Evolutionary conservation across 2,113 vertebrate species (phyloP), one percentile per base, ranked within the genome.

Genomic region (Mus spicilegus): DNA sequence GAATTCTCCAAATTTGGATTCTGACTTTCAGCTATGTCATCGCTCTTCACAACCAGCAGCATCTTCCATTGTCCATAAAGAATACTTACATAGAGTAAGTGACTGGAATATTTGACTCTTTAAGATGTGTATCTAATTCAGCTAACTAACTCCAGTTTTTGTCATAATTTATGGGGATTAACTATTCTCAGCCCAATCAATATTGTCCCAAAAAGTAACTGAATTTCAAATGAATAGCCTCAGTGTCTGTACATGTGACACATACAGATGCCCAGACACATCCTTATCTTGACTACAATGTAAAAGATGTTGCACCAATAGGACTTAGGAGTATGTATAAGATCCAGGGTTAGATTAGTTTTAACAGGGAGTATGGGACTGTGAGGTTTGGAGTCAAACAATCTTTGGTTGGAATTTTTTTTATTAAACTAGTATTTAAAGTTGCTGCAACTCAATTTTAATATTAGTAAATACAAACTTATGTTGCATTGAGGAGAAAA

Each of bases 61-160:
- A 28, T 72, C 75, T 88, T 85, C 3, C 28, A 3, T 88, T 93
- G 96, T 93, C 33, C 56, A 26, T 54, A 73, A 91, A 93, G 72
- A 92, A 73, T 11, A 80, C 16, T 85, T 75, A 14, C 3, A 3
- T 49, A 67, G 33, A 11, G 14, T 70, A 80, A 17, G 30, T 70
- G 13, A 81, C 87, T 54, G 81, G 70, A 93, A 70, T 65, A 76
- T 69, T 93, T 97, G 87, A 20, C 73, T n/a, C 73, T n/a, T 39
- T 90, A 24, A 33, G 33, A 87, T 89, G 30, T 58, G 54, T 70
- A 28, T 84, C 46, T 89, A 90, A 75, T 61, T 77, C 65, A 76
- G 78, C 14, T 90, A 94, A 92, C 95, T 61, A 95, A 93, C 58
- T 95, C 91, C 36, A 63, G 30, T 28, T 87, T 94, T 82, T 24